phyloP scores from a whole-genome alignment of 2,797 vertebrate species.

The Adrianichthys oophorus region DNA sequence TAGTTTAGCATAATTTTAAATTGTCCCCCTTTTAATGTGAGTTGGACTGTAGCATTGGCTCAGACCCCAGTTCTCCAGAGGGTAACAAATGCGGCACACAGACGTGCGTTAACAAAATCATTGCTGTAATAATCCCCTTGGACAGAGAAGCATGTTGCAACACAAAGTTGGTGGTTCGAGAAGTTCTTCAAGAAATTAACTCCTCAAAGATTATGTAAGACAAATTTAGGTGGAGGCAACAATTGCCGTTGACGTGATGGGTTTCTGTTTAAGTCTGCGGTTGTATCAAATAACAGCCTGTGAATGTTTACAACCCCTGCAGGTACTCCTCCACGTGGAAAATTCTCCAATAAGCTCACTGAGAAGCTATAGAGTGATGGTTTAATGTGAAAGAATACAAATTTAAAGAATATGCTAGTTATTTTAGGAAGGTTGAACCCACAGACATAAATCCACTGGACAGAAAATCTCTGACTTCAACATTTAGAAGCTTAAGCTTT shows the following conservation, averaged over 20 bases:
- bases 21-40: constrained; percentile 35
- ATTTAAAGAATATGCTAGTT: neutral
- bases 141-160: too few relatives aligned
- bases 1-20: constrained; percentile 61
- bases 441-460: too few relatives aligned
- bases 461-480: too few relatives aligned
- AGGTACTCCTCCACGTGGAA: constrained; percentile 34
- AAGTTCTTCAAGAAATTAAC: too few relatives aligned
- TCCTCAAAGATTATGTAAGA: too few relatives aligned
- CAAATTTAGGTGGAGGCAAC: neutral
- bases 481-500: too few relatives aligned
- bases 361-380: constrained; percentile 27
- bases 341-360: constrained; percentile 37
- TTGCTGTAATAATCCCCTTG: constrained; percentile 7
- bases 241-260: constrained; percentile 38
- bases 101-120: constrained; percentile 20
- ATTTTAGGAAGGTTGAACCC: too few relatives aligned
- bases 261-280: constrained; percentile 52
- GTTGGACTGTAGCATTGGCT: constrained; percentile 1
- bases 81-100: neutral
- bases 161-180: too few relatives aligned
- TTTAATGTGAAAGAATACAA: constrained; percentile 15
- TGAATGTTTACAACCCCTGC: constrained; percentile 43
- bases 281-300: constrained; percentile 30
- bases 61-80: constrained; percentile 2